Evolutionary conservation across 2,113 vertebrate species (phyloP).

Genomic region (Naja naja): DNA sequence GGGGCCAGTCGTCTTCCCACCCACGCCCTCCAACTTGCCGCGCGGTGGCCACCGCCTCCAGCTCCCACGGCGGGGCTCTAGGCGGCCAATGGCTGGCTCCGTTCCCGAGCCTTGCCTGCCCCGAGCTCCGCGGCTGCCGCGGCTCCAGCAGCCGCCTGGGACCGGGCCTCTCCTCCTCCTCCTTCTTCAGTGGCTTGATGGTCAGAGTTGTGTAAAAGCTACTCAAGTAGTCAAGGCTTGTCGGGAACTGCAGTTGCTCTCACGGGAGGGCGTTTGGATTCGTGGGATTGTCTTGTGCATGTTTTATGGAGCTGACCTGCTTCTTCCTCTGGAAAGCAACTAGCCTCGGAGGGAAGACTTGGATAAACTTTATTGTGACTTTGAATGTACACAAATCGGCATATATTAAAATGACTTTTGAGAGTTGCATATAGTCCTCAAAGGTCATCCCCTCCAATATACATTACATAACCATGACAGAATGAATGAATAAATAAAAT

Average conservation of each 20-base stretch:
- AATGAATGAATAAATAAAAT: no score
- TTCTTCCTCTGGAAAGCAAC: not conserved
- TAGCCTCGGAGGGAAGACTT: not conserved
- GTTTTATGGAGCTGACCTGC: not conserved
- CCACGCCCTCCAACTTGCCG: no score
- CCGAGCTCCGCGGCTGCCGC: not conserved
- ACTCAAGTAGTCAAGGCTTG: not conserved
- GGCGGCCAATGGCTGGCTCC: not conserved
- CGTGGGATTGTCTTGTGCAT: not conserved
- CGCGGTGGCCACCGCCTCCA: not conserved
- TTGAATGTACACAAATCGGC: no score
- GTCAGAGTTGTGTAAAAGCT: not conserved
- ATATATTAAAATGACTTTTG: no score
- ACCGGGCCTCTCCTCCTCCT: not conserved
- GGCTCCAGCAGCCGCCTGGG: not conserved
- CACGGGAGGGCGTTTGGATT: not conserved
- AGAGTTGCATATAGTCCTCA: no score
- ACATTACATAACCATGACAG: no score
- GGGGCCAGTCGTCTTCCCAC: not conserved
- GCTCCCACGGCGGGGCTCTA: not conserved
- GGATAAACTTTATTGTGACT: no score
- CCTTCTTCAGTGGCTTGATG: not conserved
- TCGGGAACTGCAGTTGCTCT: not conserved
- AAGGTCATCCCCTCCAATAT: no score
- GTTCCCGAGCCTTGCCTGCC: not conserved